phyloP scores from a whole-genome alignment of 2,113 vertebrate genomes.

The Rhinopomastus cyanomelas region DNA sequence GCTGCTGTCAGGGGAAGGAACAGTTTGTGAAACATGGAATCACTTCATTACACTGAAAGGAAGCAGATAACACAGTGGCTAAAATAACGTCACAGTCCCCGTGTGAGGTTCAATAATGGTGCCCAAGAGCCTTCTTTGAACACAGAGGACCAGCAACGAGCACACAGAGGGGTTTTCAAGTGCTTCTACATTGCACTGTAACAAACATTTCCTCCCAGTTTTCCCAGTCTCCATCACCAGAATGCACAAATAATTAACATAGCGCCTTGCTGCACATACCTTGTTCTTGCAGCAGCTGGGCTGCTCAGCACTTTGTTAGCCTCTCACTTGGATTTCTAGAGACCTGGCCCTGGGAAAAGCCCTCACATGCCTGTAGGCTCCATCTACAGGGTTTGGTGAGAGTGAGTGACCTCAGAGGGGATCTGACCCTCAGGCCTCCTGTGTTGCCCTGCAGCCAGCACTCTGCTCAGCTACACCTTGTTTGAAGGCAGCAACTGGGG shows the following conservation, averaged over 20 bases:
- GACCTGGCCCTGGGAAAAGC: background rate
- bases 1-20: conserved; percentile 54
- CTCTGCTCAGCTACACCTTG: background rate
- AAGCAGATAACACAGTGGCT: background rate
- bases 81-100: background rate
- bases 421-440: background rate
- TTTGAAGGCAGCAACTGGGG: background rate
- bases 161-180: background rate
- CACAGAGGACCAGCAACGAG: background rate
- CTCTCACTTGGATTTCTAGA: background rate
- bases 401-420: background rate
- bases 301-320: background rate
- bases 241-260: accelerated
- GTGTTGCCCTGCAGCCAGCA: background rate
- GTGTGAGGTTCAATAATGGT: background rate
- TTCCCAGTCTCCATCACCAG: background rate
- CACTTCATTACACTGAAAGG: background rate
- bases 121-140: background rate
- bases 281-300: background rate
- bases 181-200: background rate
- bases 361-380: background rate
- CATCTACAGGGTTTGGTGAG: accelerated
- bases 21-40: background rate
- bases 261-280: background rate
- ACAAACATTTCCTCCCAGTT: background rate